phyloP scores from a whole-genome alignment of 2,113 vertebrate genomes.

The Podocnemis expansa region DNA sequence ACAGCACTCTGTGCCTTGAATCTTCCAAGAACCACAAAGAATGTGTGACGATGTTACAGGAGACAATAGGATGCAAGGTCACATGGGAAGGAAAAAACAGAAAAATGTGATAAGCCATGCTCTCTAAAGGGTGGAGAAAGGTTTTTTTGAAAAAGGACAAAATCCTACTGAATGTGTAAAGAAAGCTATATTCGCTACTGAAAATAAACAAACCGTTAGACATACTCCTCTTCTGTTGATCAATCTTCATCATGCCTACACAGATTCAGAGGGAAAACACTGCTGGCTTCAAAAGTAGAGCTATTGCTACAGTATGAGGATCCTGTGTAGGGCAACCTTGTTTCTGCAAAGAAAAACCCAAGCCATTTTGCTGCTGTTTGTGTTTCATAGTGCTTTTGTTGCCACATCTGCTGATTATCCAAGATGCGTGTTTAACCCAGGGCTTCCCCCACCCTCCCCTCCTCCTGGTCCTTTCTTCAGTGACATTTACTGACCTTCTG shows the following conservation, averaged over 20 bases:
- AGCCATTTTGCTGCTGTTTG: neutral
- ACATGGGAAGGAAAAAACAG: neutral
- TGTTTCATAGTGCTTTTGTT: neutral
- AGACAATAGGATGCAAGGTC: conserved; percentile 36
- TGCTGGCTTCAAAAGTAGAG: neutral
- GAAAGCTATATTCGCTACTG: neutral
- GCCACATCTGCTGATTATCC: neutral
- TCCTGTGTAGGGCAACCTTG: neutral
- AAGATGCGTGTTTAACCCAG: neutral
- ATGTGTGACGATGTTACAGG: neutral
- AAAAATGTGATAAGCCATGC: neutral
- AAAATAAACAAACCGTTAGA: neutral
- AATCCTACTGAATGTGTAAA: neutral
- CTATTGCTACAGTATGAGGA: neutral
- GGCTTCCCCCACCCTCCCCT: neutral
- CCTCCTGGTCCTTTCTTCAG: neutral
- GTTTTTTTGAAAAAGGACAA: neutral
- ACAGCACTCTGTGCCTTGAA: neutral
- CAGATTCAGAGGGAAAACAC: neutral
- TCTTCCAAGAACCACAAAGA: conserved; percentile 2
- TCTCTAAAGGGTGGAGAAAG: neutral
- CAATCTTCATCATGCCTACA: neutral
- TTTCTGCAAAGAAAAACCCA: neutral
- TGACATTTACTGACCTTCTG: neutral
- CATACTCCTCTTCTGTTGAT: neutral